Base-by-base conservation (phyloP, 2,888 invertebrate species). In the Spodoptera picta region DNA sequence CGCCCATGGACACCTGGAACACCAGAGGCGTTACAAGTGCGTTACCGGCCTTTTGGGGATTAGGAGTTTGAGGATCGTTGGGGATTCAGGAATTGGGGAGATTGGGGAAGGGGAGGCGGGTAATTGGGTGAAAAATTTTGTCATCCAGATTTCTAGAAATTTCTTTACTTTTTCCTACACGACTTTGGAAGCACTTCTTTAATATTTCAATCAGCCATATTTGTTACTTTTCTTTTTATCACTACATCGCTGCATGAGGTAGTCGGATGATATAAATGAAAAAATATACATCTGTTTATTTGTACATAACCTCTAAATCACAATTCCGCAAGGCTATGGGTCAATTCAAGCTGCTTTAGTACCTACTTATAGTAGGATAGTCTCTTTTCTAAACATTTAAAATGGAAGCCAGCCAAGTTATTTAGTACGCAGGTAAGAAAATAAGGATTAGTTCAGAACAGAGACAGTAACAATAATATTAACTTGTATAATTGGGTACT, bases 181-280 rank as follows among this genome's bases (percentile, higher is more conserved):
- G 44, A 48, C 14, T 47, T 49, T 63, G 79, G 75, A 78, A 78
- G 76, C 75, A 64, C 68, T 68, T 48, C 60, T 5, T 55, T 44
- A 63, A 24, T 60, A 53, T 65, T 63, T 57, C 44, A 61, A 59
- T 58, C 53, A 66, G 56, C 65, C 57, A 52, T 48, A 59, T 44
- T 61, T 2, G 51, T 31, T 42, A 60, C 63, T 63, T 52, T 43
- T 61, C 55, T 64, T 68, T 67, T 60, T 66, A 65, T 47, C 52
- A 73, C 61, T 75, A 77, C 64, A 72, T 66, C 75, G 75, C 70
- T 82, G 80, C 74, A 69, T 83, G 89, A 88, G 88, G 87, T 88
- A 87, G 87, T 83, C 64, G 50, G 71, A 81, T 79, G 75, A 80
- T 75, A 66, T 31, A 51, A 69, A 77, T 74, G 65, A 77, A 81